Conservation (phyloP, 1,140 invertebrate genomes). For the Centruroides sculpturatus region DNA sequence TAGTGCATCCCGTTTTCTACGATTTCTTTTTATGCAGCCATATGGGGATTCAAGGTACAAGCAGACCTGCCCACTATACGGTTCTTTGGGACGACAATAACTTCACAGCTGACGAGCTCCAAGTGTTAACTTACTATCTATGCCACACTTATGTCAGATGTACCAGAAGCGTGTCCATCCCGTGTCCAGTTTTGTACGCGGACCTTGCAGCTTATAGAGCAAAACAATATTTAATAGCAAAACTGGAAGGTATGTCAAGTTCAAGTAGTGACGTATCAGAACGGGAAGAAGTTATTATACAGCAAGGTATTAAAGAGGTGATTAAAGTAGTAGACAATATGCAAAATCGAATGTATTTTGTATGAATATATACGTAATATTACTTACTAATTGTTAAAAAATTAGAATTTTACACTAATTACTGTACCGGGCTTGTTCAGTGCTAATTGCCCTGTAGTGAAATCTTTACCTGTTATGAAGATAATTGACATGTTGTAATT, state of each 20-base stretch:
- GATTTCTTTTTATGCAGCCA: constrained; percentile 73
- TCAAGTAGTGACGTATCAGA: too few relatives aligned
- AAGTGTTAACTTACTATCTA: constrained; percentile 19
- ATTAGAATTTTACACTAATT: too few relatives aligned
- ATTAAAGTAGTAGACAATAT: too few relatives aligned
- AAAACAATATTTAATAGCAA: background rate
- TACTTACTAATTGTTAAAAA: too few relatives aligned
- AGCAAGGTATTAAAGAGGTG: too few relatives aligned
- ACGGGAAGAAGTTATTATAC: too few relatives aligned
- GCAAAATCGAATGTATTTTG: too few relatives aligned
- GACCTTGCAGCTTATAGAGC: constrained; percentile 22
- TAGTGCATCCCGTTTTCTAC: constrained; percentile 60
- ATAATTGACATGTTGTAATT: too few relatives aligned
- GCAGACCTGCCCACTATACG: constrained; percentile 16
- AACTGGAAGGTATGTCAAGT: background rate
- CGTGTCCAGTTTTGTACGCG: constrained; percentile 22
- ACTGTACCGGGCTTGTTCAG: too few relatives aligned
- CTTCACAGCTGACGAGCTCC: constrained; percentile 15
- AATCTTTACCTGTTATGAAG: too few relatives aligned
- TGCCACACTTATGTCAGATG: constrained; percentile 18
- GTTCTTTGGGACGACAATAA: constrained; percentile 18
- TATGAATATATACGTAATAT: too few relatives aligned
- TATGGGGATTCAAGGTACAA: constrained; percentile 34
- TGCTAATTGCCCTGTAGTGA: too few relatives aligned
- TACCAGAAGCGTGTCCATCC: constrained; percentile 18